Evolutionary conservation across 2,888 invertebrate genomes (phyloP).

Genomic region (Troides aeacus): DNA sequence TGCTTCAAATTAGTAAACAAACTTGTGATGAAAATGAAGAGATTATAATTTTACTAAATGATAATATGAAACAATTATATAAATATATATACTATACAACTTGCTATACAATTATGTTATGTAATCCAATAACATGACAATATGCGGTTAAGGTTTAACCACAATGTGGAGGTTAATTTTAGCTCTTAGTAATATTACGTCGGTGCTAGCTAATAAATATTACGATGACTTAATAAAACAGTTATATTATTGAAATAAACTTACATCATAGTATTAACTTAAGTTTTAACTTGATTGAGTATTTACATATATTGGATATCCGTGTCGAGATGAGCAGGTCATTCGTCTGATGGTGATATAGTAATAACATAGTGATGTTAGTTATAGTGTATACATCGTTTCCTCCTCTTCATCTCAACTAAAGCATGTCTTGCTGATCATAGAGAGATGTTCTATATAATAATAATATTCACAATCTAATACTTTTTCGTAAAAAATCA

Average conservation of each 20-base stretch:
- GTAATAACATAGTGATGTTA: too few species aligned
- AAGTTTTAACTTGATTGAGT: neutral
- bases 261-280: neutral
- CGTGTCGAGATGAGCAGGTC: too few species aligned
- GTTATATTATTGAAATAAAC: too few species aligned
- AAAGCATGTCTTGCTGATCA: too few species aligned
- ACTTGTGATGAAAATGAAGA: too few species aligned
- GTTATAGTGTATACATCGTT: too few species aligned
- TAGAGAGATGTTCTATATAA: too few species aligned
- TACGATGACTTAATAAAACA: neutral
- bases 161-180: neutral
- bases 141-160: constrained; percentile 11
- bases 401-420: too few species aligned
- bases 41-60: too few species aligned
- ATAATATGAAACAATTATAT: neutral
- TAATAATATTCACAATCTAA: neutral
- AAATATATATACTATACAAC: neutral
- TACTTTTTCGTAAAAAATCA: neutral
- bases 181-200: neutral
- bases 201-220: neutral
- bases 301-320: too few species aligned
- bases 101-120: neutral
- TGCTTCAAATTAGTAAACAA: too few species aligned
- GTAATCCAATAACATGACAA: constrained; percentile 12
- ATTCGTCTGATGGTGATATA: too few species aligned